phyloP scores from a whole-genome alignment of 2,797 vertebrate genomes.

The Ammospiza maritima region DNA sequence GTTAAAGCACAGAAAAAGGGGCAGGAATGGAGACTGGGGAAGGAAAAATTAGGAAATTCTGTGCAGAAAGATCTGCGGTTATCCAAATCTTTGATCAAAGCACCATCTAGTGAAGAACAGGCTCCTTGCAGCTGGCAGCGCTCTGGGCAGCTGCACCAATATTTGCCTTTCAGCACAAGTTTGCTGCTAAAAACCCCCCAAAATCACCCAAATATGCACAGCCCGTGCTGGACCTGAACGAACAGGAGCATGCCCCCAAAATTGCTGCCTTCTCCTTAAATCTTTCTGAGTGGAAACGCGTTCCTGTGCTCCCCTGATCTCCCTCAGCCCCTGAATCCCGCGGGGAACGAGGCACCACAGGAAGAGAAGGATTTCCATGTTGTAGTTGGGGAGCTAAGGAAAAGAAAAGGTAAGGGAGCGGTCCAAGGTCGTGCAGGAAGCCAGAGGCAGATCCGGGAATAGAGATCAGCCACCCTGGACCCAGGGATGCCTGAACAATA shows the following conservation, averaged over 20 bases:
- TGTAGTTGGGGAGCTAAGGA: conserved; percentile 20
- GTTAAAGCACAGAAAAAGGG: neutral
- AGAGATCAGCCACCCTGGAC: conserved; percentile 48
- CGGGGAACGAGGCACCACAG: neutral
- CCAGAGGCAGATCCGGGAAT: conserved; percentile 69
- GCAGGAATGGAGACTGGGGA: conserved; percentile 27
- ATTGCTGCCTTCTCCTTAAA: neutral
- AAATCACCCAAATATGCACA: neutral
- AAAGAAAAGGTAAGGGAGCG: conserved; percentile 54
- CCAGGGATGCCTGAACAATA: conserved; percentile 66
- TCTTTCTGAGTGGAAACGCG: neutral
- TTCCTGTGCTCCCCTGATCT: neutral
- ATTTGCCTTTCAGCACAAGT: neutral
- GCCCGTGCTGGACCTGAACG: neutral
- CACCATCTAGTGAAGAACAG: conserved; percentile 57
- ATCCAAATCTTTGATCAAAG: conserved; percentile 7
- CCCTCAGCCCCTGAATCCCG: neutral
- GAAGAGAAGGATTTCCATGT: conserved; percentile 34
- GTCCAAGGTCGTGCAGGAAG: conserved; percentile 64
- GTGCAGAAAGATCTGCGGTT: neutral
- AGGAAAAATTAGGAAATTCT: neutral
- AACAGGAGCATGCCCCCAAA: neutral
- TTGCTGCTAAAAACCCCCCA: neutral
- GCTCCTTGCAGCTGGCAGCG: neutral
- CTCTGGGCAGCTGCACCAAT: neutral